Percentiles rank a stretch among this genome's conserved stretches.
These are phyloP conservation scores for Styela plicata DNA, from an alignment of 23 tunicate genomes.

Conservation along the genomic window DNA sequence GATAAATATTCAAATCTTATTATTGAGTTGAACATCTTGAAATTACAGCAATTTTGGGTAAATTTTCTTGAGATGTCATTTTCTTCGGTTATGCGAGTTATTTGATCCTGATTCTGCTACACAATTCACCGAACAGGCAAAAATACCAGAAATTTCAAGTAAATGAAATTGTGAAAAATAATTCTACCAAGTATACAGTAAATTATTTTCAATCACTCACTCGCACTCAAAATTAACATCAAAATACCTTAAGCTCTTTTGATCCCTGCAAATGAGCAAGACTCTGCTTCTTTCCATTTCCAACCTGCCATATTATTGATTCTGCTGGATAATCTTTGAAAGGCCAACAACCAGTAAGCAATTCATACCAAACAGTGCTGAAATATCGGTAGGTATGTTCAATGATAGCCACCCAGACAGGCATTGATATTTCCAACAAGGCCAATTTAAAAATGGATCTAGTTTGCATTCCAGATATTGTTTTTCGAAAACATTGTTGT, in stretches of 20 bases:
- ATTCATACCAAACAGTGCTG: conserved; percentile 91
- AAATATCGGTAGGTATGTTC: background rate
- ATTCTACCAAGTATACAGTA: no score
- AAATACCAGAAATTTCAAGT: no score
- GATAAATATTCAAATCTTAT: no score
- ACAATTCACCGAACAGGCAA: no score
- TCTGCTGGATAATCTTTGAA: conserved; percentile 65
- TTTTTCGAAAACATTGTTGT: background rate
- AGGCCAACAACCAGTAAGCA: conserved; percentile 75
- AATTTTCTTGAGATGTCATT: no score
- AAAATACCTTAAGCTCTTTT: conserved; percentile 46
- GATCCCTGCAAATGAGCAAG: conserved; percentile 60
- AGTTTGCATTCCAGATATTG: background rate
- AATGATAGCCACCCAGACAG: background rate
- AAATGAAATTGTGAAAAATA: no score
- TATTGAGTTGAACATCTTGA: no score
- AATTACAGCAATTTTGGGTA: no score
- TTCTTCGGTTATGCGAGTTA: no score
- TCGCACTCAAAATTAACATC: no score
- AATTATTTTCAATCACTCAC: no score
- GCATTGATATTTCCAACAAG: background rate
- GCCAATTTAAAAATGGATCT: background rate
- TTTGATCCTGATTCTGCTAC: no score
- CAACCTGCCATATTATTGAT: conserved; percentile 81
- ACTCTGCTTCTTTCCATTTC: conserved; percentile 77